Percentiles rank a stretch among this genome's conserved stretches.
Evolutionary conservation across 2,113 vertebrate species (phyloP).

Genomic region (Phodopus roborovskii): DNA sequence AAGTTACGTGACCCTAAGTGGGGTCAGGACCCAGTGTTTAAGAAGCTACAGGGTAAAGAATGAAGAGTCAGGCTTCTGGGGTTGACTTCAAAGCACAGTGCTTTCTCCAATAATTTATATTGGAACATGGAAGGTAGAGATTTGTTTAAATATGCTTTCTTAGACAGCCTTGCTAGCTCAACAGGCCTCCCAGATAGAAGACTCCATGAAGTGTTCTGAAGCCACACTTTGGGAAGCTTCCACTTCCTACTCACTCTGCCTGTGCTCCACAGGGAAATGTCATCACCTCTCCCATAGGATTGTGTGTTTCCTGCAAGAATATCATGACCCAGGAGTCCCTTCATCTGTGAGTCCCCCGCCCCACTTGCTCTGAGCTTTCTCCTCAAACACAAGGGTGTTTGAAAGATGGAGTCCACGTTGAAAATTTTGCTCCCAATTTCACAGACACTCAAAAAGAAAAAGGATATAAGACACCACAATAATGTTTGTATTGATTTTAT

Average conservation of each 20-base stretch:
- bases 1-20: neutral
- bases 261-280: neutral
- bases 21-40: neutral
- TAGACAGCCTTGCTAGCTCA: neutral
- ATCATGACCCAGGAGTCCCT: accelerated
- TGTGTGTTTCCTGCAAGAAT: neutral
- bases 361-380: neutral
- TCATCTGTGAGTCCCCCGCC: neutral
- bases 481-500: neutral
- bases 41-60: neutral
- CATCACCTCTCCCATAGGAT: neutral
- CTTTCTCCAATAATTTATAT: neutral
- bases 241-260: neutral
- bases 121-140: neutral
- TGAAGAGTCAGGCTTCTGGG: neutral
- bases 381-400: neutral
- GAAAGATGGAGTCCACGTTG: neutral
- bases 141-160: neutral
- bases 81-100: neutral
- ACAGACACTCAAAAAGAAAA: neutral
- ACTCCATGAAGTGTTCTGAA: neutral
- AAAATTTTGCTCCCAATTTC: neutral
- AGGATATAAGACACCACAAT: neutral
- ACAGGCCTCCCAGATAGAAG: neutral
- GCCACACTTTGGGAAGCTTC: neutral